These are phyloP conservation scores for Porites divaricata DNA, from an alignment of 92 coral and sea anemone genomes.

Conservation along the genomic window DNA sequence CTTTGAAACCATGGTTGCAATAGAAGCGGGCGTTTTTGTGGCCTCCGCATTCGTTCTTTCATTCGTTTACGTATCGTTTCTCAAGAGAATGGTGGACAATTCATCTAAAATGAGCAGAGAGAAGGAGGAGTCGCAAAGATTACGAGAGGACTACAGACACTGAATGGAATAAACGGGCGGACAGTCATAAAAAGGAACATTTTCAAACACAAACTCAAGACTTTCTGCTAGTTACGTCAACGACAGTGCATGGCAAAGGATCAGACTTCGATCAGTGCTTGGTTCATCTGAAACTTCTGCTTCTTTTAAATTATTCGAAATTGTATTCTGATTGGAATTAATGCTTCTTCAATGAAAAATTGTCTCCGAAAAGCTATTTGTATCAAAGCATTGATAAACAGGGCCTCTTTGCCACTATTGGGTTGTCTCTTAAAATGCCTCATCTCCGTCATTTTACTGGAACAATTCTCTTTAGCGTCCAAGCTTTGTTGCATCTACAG, in stretches of 20 bases:
- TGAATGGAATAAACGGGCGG: neutral
- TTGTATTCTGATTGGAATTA: neutral
- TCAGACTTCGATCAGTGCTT: neutral
- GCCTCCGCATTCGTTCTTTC: slow-evolving; percentile 77
- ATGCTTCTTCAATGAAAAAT: neutral
- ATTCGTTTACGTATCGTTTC: slow-evolving; percentile 72
- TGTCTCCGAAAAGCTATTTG: neutral
- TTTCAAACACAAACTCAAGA: neutral
- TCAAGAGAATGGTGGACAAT: slow-evolving; percentile 81
- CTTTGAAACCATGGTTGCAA: slow-evolving; percentile 33
- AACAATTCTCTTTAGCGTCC: no score
- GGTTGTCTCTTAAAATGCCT: no score
- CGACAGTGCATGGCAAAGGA: no score
- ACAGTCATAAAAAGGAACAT: neutral
- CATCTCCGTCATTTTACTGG: no score
- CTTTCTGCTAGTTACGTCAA: no score
- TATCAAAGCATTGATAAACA: neutral
- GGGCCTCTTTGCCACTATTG: no score
- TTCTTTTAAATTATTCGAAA: neutral
- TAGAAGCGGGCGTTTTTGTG: slow-evolving; percentile 74
- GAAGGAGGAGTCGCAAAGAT: slow-evolving; percentile 58
- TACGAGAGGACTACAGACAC: slow-evolving; percentile 2
- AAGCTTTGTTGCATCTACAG: no score
- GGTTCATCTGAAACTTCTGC: neutral
- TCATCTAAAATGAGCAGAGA: slow-evolving; percentile 71